phyloP scores from a whole-genome alignment of 1,140 invertebrate species.

The Zaprionus vittiger region DNA sequence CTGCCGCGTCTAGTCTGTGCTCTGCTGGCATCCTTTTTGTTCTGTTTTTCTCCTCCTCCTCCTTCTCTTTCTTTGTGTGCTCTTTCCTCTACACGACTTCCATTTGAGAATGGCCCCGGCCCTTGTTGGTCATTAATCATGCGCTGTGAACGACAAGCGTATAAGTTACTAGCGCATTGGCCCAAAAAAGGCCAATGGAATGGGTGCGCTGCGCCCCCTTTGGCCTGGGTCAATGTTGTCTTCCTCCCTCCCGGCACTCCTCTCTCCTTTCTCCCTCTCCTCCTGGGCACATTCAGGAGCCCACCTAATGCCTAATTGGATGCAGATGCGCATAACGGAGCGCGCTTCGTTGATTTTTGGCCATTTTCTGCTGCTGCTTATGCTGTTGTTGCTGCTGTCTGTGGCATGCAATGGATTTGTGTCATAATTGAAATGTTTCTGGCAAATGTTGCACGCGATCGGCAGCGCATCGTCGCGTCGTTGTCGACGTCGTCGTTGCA shows the following conservation, averaged over 20 bases:
- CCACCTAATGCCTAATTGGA: conserved; percentile 67
- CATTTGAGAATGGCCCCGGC: conserved; percentile 63
- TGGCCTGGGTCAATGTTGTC: conserved; percentile 38
- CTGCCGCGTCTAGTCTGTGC: conserved; percentile 8
- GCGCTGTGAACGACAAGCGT: conserved; percentile 80
- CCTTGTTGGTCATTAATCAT: conserved; percentile 82
- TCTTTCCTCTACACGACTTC: conserved; percentile 42
- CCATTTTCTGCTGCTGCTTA: conserved; percentile 41
- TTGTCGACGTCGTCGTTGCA: conserved; percentile 1
- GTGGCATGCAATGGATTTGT: conserved; percentile 73
- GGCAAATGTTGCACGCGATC: conserved; percentile 56
- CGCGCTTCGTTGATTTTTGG: conserved; percentile 58
- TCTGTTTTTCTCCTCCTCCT: neutral
- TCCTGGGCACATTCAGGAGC: conserved; percentile 26
- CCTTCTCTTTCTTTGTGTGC: conserved; percentile 8
- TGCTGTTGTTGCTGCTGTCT: conserved; percentile 30
- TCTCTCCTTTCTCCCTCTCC: neutral
- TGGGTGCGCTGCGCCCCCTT: conserved; percentile 51
- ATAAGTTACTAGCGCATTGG: conserved; percentile 79
- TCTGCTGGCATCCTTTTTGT: conserved; percentile 56
- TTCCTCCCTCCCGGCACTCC: neutral
- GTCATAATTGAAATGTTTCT: conserved; percentile 73
- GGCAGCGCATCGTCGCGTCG: conserved; percentile 31
- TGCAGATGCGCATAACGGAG: conserved; percentile 70
- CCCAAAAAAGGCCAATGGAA: conserved; percentile 77